A percentile compares a stretch with the other conserved stretches of the same genome.
Conservation (phyloP, 2,113 vertebrate genomes). For the Apodemus speciosus region DNA sequence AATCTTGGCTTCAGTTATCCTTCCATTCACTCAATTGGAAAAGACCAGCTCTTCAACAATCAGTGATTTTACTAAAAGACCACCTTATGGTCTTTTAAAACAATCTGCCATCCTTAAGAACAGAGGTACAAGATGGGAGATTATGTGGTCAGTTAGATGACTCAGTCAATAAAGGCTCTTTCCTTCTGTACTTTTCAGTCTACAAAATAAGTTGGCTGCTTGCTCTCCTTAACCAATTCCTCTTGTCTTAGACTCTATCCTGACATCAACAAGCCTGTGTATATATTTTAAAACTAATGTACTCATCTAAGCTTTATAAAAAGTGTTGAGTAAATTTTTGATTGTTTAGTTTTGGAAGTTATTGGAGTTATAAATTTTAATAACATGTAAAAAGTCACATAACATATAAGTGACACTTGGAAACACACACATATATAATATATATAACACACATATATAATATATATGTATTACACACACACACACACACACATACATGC, state of each 20-base stretch:
- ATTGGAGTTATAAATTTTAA: background rate
- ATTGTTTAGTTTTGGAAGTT: background rate
- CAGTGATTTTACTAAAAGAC: background rate
- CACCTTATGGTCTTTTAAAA: background rate
- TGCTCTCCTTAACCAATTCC: background rate
- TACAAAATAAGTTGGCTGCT: background rate
- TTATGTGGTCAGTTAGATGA: background rate
- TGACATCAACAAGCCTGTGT: background rate
- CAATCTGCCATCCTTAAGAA: background rate
- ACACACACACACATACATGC: too few relatives aligned
- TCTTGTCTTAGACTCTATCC: background rate
- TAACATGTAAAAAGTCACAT: background rate
- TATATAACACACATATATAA: too few relatives aligned
- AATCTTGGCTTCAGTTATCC: too few relatives aligned
- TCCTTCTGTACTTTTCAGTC: background rate
- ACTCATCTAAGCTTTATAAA: slow-evolving; percentile 10
- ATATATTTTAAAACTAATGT: background rate
- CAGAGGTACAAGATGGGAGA: background rate
- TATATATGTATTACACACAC: too few relatives aligned
- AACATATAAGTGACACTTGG: background rate
- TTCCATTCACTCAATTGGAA: background rate
- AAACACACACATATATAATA: background rate
- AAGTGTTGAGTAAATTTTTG: slow-evolving; percentile 5
- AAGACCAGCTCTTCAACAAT: background rate
- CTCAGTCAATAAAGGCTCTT: background rate